phyloP scores from a whole-genome alignment of 1,140 invertebrate genomes.

The Homarus americanus region DNA sequence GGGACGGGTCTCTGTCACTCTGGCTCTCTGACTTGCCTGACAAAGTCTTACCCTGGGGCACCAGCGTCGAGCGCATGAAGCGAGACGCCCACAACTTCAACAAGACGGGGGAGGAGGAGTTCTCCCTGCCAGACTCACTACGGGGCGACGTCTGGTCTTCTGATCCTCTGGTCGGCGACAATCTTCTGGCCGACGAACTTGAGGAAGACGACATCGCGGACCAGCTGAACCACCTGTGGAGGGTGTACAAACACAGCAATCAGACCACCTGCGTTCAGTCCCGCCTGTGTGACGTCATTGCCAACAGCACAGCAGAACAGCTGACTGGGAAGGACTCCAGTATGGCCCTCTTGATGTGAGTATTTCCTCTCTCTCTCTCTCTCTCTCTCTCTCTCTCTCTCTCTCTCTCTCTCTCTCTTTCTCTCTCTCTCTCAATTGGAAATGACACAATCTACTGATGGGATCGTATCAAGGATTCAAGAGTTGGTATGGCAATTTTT shows the following conservation, averaged over 20 bases:
- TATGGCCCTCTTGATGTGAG: slow-evolving; percentile 39
- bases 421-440: too few species aligned
- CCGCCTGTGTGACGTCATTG: slow-evolving; percentile 37
- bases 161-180: slow-evolving; percentile 34
- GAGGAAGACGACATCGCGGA: slow-evolving; percentile 36
- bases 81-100: slow-evolving; percentile 12
- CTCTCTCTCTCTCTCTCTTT: too few species aligned
- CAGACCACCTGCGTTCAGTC: slow-evolving; percentile 26
- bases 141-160: slow-evolving; percentile 39
- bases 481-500: too few species aligned
- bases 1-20: slow-evolving; percentile 44
- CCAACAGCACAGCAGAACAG: slow-evolving; percentile 10
- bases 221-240: slow-evolving; percentile 41
- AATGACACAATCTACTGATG: too few species aligned
- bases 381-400: too few species aligned
- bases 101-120: not conserved
- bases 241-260: slow-evolving; percentile 19
- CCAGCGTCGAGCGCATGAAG: slow-evolving; percentile 25
- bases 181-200: not conserved
- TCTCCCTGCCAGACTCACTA: slow-evolving; percentile 7
- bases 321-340: slow-evolving; percentile 24
- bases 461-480: too few species aligned
- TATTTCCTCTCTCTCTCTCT: too few species aligned
- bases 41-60: not conserved
- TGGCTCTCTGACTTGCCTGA: slow-evolving; percentile 36